Evolutionary conservation across 2,888 invertebrate genomes (phyloP), one percentile per base, ranked within the genome.

Genomic region (Andrena bicolor): DNA sequence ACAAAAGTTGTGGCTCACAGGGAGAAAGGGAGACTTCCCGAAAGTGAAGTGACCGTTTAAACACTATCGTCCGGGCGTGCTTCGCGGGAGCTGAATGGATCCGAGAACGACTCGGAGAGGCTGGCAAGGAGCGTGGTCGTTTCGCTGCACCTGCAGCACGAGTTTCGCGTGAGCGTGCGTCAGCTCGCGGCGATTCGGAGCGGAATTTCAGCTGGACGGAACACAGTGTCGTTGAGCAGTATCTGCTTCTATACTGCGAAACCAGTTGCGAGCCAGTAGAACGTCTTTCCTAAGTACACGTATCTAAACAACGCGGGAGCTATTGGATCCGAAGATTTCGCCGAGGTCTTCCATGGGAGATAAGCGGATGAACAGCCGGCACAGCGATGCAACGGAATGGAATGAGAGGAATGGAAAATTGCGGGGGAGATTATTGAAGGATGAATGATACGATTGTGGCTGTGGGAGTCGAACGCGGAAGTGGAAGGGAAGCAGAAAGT

Each of bases 111-210:
- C 63, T 51, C 23, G 72, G 41, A 28, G 41, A n/a, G 20, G 75
- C 61, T 53, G 65, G 56, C 28, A 51, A 56, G 13, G 66, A 51
- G 75, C 69, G 58, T 78, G 63, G 61, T 60, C 66, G 66, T 61
- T 65, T 23, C 64, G 66, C 65, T 63, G 66, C 76, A 82, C 77
- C 80, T 80, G 80, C 61, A 71, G 51, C 68, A 1, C 76, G 65
- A 49, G 66, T 79, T 68, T 56, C 6, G 69, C 68, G 66, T 53
- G 69, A 66, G 51, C 69, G 51, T 41, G 64, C 41, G 41, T 41
- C 41, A 41, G 16, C 41, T 41, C 7, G 20, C 30, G 2, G 49
- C 63, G 80, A 75, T 70, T 56, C 56, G 28, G 41, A n/a, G 49
- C 2, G 58, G 76, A 76, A 77, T 80, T 65, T 61, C 51, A 53